Conservation (phyloP, 2,113 vertebrate species). For the Polyodon spathula region DNA sequence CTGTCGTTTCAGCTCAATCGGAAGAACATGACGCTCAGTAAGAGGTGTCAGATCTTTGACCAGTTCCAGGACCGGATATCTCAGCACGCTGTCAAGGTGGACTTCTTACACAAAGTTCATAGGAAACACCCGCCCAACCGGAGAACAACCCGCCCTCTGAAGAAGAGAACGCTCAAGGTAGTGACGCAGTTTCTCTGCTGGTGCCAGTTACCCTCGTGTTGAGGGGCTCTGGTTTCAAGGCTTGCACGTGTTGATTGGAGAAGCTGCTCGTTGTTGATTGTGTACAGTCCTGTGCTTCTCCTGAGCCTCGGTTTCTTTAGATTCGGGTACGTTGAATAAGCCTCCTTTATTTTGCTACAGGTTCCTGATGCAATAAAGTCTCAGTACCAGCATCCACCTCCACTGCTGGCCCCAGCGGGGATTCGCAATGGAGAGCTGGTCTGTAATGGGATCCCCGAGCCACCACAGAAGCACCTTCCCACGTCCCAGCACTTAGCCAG, state of each 20-base stretch:
- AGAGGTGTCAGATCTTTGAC: slow-evolving; percentile 94
- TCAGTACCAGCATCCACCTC: slow-evolving; percentile 83
- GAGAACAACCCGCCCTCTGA: slow-evolving; percentile 61
- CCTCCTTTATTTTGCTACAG: slow-evolving; percentile 36
- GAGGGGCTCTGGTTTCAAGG: not conserved
- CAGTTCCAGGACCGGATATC: slow-evolving; percentile 94
- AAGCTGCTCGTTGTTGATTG: no score
- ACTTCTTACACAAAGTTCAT: slow-evolving; percentile 88
- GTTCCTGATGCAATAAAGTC: slow-evolving; percentile 95
- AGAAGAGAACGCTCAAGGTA: slow-evolving; percentile 84
- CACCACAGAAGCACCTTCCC: slow-evolving; percentile 59
- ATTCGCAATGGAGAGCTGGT: slow-evolving; percentile 87
- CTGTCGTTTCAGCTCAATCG: slow-evolving; percentile 77
- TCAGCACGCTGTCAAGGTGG: slow-evolving; percentile 91
- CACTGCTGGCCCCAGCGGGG: slow-evolving; percentile 72
- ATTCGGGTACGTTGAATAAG: not conserved
- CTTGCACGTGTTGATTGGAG: not conserved
- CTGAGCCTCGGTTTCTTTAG: not conserved
- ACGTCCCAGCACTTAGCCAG: slow-evolving; percentile 77
- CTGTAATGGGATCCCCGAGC: slow-evolving; percentile 73
- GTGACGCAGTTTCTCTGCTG: no score
- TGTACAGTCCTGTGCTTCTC: no score
- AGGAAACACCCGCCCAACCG: slow-evolving; percentile 79
- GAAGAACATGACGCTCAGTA: slow-evolving; percentile 86
- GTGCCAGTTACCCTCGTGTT: not conserved